A percentile compares a stretch with the other conserved stretches of the same genome.
These are phyloP conservation scores for Brachyalestes nurse DNA, from an alignment of 2,797 vertebrate genomes.

Conservation along the genomic window DNA sequence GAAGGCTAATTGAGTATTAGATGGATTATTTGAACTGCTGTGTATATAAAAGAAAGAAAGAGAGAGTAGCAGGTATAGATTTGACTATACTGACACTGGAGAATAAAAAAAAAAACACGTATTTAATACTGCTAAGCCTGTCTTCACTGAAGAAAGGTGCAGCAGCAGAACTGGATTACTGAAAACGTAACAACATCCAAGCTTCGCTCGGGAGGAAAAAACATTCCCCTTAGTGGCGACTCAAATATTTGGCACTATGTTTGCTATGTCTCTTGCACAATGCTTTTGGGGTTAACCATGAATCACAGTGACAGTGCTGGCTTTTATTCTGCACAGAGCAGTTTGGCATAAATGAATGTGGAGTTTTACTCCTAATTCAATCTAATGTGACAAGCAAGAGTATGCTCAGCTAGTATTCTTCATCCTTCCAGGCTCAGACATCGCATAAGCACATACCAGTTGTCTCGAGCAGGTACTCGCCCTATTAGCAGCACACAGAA, in stretches of 20 bases:
- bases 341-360: conserved; percentile 15
- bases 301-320: conserved; percentile 76
- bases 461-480: conserved; percentile 39
- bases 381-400: conserved; percentile 18
- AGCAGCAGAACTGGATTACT: conserved; percentile 16
- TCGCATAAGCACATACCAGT: conserved; percentile 31
- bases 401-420: background rate
- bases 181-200: conserved; percentile 11
- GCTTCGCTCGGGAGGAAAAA: conserved; percentile 4
- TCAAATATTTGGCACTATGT: conserved; percentile 73
- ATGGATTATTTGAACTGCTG: conserved; percentile 12
- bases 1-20: conserved; percentile 4
- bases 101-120: background rate
- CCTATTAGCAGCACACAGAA: conserved; percentile 38
- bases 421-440: conserved; percentile 9
- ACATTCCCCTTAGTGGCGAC: conserved; percentile 20
- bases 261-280: conserved; percentile 77
- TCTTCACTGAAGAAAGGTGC: background rate
- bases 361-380: conserved; percentile 27
- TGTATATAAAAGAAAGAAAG: too few relatives aligned
- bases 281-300: conserved; percentile 70
- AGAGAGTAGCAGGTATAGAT: background rate
- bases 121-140: background rate
- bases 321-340: conserved; percentile 71
- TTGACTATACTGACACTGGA: background rate